Conservation (phyloP, 2,888 invertebrate species). For the Pachymerium ferrugineum region DNA sequence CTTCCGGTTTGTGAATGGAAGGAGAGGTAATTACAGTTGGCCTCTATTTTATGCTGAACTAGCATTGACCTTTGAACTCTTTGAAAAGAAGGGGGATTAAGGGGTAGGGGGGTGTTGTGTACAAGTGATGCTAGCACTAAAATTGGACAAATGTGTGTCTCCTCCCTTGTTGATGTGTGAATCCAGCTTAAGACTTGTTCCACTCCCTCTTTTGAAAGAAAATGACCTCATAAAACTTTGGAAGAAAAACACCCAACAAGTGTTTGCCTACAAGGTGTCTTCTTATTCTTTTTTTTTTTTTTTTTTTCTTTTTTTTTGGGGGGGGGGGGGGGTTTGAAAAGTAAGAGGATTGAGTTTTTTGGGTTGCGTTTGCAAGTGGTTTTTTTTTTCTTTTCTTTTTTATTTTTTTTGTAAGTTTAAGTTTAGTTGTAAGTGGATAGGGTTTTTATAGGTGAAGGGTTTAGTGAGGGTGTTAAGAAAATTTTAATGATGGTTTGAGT, state of each 20-base stretch:
- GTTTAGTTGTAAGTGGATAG: no score
- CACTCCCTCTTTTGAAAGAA: background rate
- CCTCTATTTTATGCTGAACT: slow-evolving; percentile 5
- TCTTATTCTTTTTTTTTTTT: background rate
- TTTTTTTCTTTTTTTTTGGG: background rate
- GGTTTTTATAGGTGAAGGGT: no score
- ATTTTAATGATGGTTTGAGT: no score
- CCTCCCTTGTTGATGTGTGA: background rate
- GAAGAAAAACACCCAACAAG: background rate
- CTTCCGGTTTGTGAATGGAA: background rate
- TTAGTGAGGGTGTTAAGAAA: no score
- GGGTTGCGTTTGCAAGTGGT: no score
- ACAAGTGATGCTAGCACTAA: background rate
- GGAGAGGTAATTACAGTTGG: background rate
- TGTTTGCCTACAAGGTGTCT: slow-evolving; percentile 4
- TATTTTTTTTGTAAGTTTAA: no score
- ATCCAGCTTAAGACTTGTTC: background rate
- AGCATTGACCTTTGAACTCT: slow-evolving; percentile 1
- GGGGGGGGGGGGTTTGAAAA: background rate
- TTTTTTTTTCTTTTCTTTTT: no score
- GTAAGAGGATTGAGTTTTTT: no score
- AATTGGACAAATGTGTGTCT: slow-evolving; percentile 5
- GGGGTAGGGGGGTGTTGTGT: background rate
- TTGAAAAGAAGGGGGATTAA: background rate
- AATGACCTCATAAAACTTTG: background rate